Base-by-base conservation (phyloP, 2,888 invertebrate genomes). In the Lathronympha strigana region DNA sequence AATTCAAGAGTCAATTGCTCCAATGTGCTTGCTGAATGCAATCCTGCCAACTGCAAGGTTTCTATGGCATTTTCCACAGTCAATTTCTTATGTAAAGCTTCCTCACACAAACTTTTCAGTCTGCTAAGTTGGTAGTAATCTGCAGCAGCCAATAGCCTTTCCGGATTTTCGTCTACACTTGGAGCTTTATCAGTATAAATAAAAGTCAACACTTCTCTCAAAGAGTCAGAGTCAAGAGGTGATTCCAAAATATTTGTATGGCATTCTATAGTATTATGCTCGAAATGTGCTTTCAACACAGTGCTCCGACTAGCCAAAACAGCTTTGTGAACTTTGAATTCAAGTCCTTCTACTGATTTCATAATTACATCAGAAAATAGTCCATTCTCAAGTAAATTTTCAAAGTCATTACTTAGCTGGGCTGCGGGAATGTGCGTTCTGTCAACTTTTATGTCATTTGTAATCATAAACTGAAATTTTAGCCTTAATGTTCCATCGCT, bases 11-110 rank as follows among this genome's bases (percentile, higher is more conserved):
- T 88, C 13, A 84, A 74, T 62, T 84, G 81, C 66, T 85, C 88
- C 9, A 92, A 74, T 3, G 78, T 75, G 66, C 80, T 82, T 1
- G 92, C 91, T 0, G 88, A 89, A 71, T 92, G 88, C 33, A 91
- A 74, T 67, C 91, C 90, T 1, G 92, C 91, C 57, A 91, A 70
- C 68, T 90, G 86, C 11, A 92, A 71, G 4, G 88, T 90, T 62
- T 89, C 88, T 69, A 92, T 86, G 2, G 87, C 90, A 86, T 90
- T 92, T 43, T 90, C 89, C 15, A 91, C 87, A 6, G 90, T 90
- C 15, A 92, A 61, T 73, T 84, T 87, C 68, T 90, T 88, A 45
- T 90, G 87, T 47, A 92, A 73, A 6, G 90, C 88, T 72, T 89
- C 89, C 64, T 90, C 92, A 70, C 91, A 90, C 0, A 91, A 75